Base-by-base conservation (phyloP, 2,797 vertebrate species). In the Enteromius radiatus region DNA sequence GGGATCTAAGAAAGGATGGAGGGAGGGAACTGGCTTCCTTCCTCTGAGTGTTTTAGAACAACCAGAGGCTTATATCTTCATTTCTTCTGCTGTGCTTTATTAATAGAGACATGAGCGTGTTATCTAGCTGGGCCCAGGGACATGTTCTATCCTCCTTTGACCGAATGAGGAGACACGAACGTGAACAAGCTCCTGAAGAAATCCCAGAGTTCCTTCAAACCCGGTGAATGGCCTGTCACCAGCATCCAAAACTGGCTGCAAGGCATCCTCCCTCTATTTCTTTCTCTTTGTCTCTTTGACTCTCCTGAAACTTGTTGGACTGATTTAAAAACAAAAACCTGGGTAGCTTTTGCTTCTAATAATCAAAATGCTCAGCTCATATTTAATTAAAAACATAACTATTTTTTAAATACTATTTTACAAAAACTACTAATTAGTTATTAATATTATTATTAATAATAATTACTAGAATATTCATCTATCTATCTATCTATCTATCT, bases 151-250 rank as follows among this genome's bases (percentile, higher is more conserved):
- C 28, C 71, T 23, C 38, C 65, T 26, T 47, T 79, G 65, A 64
- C 76, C 54, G 59, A 76, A 19, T 19, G 52, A 81, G 78, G 5
- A 68, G 63, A 41, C 54, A 52, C 15, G 56, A 61, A 78, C 33
- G 76, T 82, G 83, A 77, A 78, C 47, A 82, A 56, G 63, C 70
- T 87, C 87, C 73, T 78, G 84, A 79, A 88, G 90, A 89, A 91
- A 77, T 91, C 92, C 88, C 89, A 89, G 87, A 86, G 86, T 91
- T 90, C 86, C 91, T 91, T 92, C 92, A 59, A 90, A 81, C 83
- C 85, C 85, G 83, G 90, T 88, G 84, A 88, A 84, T 75, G 84
- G 67, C 76, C n/a, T 75, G 47, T 68, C 36, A 67, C 63, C 36
- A 43, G 71, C 31, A 10, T 68, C 5, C 5, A 23, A 23, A 67